These are phyloP conservation scores for Chloroceryle aenea DNA, from an alignment of 2,113 vertebrate genomes.

Conservation along the genomic window DNA sequence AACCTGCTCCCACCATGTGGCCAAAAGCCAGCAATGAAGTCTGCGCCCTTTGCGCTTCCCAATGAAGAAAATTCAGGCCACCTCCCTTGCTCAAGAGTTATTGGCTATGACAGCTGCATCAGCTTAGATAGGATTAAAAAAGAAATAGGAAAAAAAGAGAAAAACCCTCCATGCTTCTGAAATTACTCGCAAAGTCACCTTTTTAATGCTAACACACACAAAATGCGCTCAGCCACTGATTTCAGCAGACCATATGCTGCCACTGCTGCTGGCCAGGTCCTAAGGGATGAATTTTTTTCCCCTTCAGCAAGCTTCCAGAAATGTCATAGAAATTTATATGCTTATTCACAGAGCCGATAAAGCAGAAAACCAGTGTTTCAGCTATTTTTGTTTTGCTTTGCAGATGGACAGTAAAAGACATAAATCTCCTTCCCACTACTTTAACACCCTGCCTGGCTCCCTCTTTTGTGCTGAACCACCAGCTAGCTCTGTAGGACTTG, in stretches of 20 bases:
- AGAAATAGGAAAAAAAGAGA: not conserved
- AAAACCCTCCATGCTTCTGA: conserved; percentile 51
- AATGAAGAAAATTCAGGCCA: not conserved
- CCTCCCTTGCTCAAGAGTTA: conserved; percentile 13
- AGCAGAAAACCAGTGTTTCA: conserved; percentile 82
- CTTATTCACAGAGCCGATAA: conserved; percentile 83
- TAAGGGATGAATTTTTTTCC: conserved; percentile 79
- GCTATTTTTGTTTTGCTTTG: conserved; percentile 84
- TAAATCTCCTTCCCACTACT: conserved; percentile 70
- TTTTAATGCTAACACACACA: conserved; percentile 72
- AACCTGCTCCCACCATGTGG: not conserved
- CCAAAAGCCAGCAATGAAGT: not conserved
- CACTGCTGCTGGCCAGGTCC: conserved; percentile 72
- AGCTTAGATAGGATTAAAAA: conserved; percentile 34
- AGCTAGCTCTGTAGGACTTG: not conserved
- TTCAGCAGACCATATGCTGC: conserved; percentile 79
- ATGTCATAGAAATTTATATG: conserved; percentile 83
- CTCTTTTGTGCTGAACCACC: not conserved
- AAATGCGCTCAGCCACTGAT: conserved; percentile 57
- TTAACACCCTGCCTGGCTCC: not conserved
- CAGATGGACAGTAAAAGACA: conserved; percentile 79
- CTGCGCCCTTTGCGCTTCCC: not conserved
- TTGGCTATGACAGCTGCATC: conserved; percentile 44
- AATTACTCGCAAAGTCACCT: conserved; percentile 78
- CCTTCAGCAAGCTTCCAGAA: conserved; percentile 82